Percentiles rank a stretch among this genome's conserved stretches.
Evolutionary conservation across 2,888 invertebrate species (phyloP).

Genomic region (Drosophila pseudotakahashii): DNA sequence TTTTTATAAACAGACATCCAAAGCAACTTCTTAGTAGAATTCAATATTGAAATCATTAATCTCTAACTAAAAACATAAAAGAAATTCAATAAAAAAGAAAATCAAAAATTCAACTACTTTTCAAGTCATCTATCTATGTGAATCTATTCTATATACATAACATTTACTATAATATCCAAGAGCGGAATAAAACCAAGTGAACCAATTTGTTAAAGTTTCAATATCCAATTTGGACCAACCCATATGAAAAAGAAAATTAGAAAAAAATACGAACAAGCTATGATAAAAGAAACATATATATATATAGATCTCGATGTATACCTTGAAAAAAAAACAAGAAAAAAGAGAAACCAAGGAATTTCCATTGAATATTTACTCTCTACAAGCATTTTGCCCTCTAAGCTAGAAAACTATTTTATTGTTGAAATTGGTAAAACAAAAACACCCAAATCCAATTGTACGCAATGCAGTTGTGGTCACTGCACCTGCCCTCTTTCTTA

Average conservation of each 20-base stretch:
- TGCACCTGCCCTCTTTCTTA: conserved; percentile 31
- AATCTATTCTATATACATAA: conserved; percentile 11
- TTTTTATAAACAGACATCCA: conserved; percentile 13
- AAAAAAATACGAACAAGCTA: conserved; percentile 44
- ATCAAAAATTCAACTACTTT: conserved; percentile 19
- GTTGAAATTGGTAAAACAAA: conserved; percentile 62
- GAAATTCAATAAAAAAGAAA: conserved; percentile 1
- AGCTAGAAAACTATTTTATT: conserved; percentile 54
- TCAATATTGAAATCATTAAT: conserved; percentile 12
- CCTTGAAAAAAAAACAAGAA: conserved; percentile 43
- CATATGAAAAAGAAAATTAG: conserved; percentile 24
- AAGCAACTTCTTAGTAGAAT: conserved; percentile 7
- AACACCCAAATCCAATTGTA: conserved; percentile 32
- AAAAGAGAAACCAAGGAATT: conserved; percentile 48
- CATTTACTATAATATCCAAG: conserved; percentile 20
- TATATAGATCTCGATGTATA: conserved; percentile 48
- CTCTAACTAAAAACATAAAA: conserved; percentile 7
- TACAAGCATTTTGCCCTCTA: conserved; percentile 46
- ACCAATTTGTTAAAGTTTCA: conserved; percentile 68
- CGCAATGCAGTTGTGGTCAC: conserved; percentile 23
- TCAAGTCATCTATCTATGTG: conserved; percentile 21
- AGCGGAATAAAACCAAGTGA: conserved; percentile 40
- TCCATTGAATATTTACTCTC: conserved; percentile 61
- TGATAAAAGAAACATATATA: conserved; percentile 37
- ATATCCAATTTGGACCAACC: conserved; percentile 73